A percentile compares a stretch with the other conserved stretches of the same genome.
These are phyloP conservation scores for Brachystomella parvula DNA, from an alignment of 1,140 invertebrate species.

Conservation along the genomic window DNA sequence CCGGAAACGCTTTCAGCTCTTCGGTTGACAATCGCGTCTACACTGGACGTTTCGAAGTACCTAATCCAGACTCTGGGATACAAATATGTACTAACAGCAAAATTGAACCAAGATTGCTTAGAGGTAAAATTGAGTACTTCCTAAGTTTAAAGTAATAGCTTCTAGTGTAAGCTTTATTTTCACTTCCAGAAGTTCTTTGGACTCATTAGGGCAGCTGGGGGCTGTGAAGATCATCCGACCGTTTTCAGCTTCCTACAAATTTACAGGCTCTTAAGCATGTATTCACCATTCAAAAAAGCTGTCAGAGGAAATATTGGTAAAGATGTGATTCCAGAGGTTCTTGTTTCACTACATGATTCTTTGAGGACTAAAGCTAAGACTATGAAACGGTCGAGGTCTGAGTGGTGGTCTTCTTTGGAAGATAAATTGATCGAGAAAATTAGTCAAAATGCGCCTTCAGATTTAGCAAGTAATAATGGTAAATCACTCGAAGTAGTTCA, in stretches of 20 bases:
- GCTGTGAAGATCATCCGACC: slow-evolving; percentile 20
- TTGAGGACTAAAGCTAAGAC: not conserved
- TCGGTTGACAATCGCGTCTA: slow-evolving; percentile 12
- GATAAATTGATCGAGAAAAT: not conserved
- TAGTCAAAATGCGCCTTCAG: too few relatives aligned
- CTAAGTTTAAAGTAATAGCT: too few relatives aligned
- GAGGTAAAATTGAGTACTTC: slow-evolving; percentile 4
- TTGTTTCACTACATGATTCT: not conserved
- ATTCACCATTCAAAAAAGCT: slow-evolving; percentile 7
- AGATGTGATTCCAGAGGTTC: not conserved
- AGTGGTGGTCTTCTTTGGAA: not conserved
- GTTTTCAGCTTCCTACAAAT: slow-evolving; percentile 9
- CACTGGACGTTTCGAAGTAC: slow-evolving; percentile 3
- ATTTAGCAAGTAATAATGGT: too few relatives aligned
- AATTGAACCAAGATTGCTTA: slow-evolving; percentile 19
- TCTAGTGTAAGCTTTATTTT: not conserved
- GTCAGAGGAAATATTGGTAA: not conserved
- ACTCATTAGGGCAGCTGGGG: slow-evolving; percentile 8
- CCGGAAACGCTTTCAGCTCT: slow-evolving; percentile 4
- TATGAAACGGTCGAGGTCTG: not conserved
- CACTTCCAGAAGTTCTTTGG: slow-evolving; percentile 15
- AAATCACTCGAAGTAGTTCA: too few relatives aligned
- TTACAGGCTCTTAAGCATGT: slow-evolving; percentile 13
- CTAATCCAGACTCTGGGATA: not conserved
- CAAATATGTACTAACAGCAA: slow-evolving; percentile 14